A percentile compares a stretch with the other conserved stretches of the same genome.
Evolutionary conservation across 2,113 vertebrate genomes (phyloP).

Genomic region (Macaca nemestrina): DNA sequence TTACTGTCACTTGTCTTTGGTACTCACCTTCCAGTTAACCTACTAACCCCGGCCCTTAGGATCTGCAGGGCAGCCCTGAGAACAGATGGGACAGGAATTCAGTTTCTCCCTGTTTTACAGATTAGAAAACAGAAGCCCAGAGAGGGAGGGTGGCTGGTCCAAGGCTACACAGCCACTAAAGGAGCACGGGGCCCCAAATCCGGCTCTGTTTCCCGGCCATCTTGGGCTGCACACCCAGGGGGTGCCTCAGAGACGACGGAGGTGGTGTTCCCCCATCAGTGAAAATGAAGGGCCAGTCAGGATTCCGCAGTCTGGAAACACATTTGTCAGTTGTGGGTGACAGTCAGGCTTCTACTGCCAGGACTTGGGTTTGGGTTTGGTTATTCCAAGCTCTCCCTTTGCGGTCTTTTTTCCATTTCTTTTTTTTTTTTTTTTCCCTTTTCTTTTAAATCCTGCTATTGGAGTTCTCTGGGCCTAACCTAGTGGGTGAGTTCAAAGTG

Average conservation of each 20-base stretch:
- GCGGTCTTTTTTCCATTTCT: not conserved
- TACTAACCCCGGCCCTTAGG: not conserved
- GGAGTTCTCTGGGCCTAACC: not conserved
- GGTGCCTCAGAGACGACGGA: not conserved
- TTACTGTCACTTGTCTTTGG: not conserved
- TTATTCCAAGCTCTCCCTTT: not conserved
- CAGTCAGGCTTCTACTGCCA: not conserved
- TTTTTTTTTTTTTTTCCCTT: not conserved
- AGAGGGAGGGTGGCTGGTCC: not conserved
- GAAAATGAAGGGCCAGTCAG: not conserved
- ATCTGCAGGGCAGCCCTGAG: not conserved
- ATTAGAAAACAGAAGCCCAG: not conserved
- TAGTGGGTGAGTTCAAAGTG: not conserved
- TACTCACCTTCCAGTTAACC: not conserved
- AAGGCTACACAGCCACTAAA: not conserved
- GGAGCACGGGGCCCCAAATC: not conserved
- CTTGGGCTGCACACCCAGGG: not conserved
- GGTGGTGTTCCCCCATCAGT: not conserved
- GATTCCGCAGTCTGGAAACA: not conserved
- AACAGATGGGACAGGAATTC: not conserved
- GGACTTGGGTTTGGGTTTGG: not conserved
- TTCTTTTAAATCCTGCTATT: not conserved
- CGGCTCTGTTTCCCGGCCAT: fast-evolving
- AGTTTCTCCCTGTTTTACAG: not conserved
- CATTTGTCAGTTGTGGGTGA: not conserved